Evolutionary conservation across 2,797 vertebrate species (phyloP).

Genomic region (Natrix natrix): DNA sequence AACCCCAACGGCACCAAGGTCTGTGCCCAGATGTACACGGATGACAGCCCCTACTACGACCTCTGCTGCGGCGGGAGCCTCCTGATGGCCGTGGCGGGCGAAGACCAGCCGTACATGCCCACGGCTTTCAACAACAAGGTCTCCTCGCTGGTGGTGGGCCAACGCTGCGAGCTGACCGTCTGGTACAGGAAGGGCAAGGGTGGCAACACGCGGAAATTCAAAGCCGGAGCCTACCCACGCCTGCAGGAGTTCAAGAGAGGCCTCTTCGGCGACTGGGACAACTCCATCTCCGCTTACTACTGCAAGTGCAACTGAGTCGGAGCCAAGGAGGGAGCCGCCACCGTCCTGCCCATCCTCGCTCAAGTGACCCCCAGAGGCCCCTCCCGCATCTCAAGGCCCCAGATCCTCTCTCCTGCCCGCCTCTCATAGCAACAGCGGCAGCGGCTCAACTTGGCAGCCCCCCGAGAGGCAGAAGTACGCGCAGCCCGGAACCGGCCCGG

Average conservation of each 20-base stretch:
- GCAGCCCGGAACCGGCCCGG: accelerated
- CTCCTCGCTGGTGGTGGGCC: constrained; percentile 76
- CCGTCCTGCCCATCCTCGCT: background rate
- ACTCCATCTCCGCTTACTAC: constrained; percentile 70
- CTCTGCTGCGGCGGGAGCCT: constrained; percentile 67
- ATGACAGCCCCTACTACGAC: constrained; percentile 71
- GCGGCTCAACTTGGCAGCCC: accelerated
- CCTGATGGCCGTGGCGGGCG: constrained; percentile 27
- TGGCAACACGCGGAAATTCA: constrained; percentile 59
- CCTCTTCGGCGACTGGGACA: constrained; percentile 68
- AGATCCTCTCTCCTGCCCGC: too few relatives aligned
- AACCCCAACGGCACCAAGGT: constrained; percentile 44
- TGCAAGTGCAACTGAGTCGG: constrained; percentile 64
- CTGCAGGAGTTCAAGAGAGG: constrained; percentile 70
- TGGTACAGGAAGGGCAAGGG: constrained; percentile 67
- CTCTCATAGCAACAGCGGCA: too few relatives aligned
- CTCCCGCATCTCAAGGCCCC: background rate
- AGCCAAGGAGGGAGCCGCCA: background rate
- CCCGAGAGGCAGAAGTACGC: accelerated
- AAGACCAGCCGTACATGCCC: constrained; percentile 71
- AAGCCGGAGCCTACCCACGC: constrained; percentile 47
- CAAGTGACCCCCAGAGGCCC: background rate
- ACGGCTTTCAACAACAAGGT: constrained; percentile 25
- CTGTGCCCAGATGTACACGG: constrained; percentile 67
- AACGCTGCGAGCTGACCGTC: constrained; percentile 66